Evolutionary conservation across 2,797 vertebrate genomes (phyloP), one percentile per base, ranked within the genome.

Genomic region (Rhyacichthys aspro): DNA sequence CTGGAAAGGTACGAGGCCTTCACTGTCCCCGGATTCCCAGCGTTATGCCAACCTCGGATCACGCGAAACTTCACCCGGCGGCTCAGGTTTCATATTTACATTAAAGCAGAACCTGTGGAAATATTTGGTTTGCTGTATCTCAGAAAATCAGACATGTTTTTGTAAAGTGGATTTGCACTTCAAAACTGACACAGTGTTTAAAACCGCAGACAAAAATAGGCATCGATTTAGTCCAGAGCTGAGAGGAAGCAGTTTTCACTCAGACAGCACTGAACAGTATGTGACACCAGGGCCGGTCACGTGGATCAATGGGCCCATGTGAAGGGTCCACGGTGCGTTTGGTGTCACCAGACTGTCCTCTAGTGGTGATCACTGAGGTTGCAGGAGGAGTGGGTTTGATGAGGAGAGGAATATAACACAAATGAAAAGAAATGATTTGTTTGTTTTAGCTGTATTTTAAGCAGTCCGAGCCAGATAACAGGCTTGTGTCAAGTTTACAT

Each of bases 301-400:
- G 53, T 81, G 78, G 55, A 54, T 59, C 33, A 28, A 0, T 6
- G 44, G 67, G 72, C 60, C 71, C 75, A 60, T 76, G 78, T 59
- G 41, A 34, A 9, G 15, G 3, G 5, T 15, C 33, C 8, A 0
- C 0, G 17, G 18, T 17, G 7, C 10, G 0, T 83, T 84, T 37
- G 7, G 65, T 63, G 83, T 69, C 63, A 78, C 77, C 64, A 65
- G 28, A 81, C 81, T 84, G 86, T 23, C 86, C 82, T 87, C 88
- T 90, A 78, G 71, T 88, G 88, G 85, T n/a, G 7, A 0, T 17
- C 4, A 0, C 5, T 43, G 59, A 8, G 19, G 12, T 44, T 70
- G 44, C 77, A 48, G 32, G 23, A 36, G 37, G 10, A 55, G 11
- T 52, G 37, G 6, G 14, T 16, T 43, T 16, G 1, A 8, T n/a